These are phyloP conservation scores for Kryptolebias ocellatus DNA, from an alignment of 2,797 vertebrate genomes.

Conservation along the genomic window DNA sequence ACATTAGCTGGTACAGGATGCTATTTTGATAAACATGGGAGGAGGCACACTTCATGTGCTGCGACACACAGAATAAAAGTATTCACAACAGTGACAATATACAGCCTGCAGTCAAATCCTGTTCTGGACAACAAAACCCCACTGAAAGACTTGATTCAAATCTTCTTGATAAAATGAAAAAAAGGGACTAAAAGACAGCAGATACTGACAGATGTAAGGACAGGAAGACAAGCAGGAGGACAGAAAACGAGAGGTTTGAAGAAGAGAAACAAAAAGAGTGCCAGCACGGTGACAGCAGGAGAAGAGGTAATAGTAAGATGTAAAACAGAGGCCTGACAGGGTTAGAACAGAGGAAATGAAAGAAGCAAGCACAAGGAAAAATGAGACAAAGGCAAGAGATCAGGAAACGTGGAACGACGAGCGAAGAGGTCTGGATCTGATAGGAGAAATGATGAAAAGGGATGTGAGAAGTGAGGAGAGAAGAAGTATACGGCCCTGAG, in stretches of 20 bases:
- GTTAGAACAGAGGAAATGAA: slow-evolving; percentile 42
- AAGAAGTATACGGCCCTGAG: slow-evolving; percentile 40
- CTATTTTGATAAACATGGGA: slow-evolving; percentile 53
- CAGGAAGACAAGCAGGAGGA: slow-evolving; percentile 24
- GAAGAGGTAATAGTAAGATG: slow-evolving; percentile 29
- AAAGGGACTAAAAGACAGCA: slow-evolving; percentile 39
- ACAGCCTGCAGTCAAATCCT: slow-evolving; percentile 60
- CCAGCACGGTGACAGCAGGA: slow-evolving; percentile 20
- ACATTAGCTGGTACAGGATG: slow-evolving; percentile 35
- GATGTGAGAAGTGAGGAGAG: slow-evolving; percentile 37
- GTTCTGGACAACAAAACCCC: slow-evolving; percentile 40
- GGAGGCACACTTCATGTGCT: slow-evolving; percentile 30
- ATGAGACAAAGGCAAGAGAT: slow-evolving; percentile 11
- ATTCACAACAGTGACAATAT: slow-evolving; percentile 45
- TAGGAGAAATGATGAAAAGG: slow-evolving; percentile 32
- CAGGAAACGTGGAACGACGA: slow-evolving; percentile 20
- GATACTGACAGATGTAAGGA: slow-evolving; percentile 46
- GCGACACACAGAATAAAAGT: slow-evolving; percentile 19
- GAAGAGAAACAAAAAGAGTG: slow-evolving; percentile 31
- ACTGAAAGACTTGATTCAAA: slow-evolving; percentile 54
- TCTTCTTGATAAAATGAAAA: slow-evolving; percentile 51
- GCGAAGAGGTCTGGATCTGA: slow-evolving; percentile 25
- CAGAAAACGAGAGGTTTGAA: slow-evolving; percentile 42
- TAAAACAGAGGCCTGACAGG: slow-evolving; percentile 33
- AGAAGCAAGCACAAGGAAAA: slow-evolving; percentile 8